A percentile compares a stretch with the other conserved stretches of the same genome.
Conservation (phyloP, 2,113 vertebrate species). For the Dicaeum eximium region DNA sequence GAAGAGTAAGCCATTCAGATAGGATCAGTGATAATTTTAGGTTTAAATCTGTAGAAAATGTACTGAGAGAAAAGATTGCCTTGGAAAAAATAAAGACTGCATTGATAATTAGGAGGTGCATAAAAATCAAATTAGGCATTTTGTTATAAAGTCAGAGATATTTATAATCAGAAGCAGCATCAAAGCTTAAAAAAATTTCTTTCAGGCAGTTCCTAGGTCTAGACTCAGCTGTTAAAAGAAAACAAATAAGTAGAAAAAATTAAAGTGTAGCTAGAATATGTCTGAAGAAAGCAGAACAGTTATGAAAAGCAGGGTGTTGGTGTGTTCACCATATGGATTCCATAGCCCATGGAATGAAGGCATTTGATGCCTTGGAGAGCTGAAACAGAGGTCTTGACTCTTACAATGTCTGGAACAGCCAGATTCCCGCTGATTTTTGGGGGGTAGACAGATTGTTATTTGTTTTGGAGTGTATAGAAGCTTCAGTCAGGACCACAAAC, state of each 20-base stretch:
- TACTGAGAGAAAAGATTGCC: background rate
- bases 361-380: background rate
- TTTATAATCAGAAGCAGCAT: background rate
- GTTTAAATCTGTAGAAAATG: background rate
- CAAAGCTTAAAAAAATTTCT: background rate
- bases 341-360: background rate
- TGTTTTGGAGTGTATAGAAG: background rate
- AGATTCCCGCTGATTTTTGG: background rate
- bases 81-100: background rate
- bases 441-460: background rate
- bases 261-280: background rate
- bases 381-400: background rate
- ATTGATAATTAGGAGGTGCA: background rate
- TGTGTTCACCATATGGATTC: background rate
- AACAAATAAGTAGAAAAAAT: background rate
- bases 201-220: background rate
- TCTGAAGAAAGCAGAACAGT: background rate
- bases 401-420: background rate
- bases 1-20: background rate
- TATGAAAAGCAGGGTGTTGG: background rate
- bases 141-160: background rate
- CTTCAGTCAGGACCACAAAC: background rate
- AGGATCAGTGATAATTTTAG: background rate
- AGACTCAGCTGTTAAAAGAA: background rate
- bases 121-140: background rate